Evolutionary conservation across 2,797 vertebrate genomes (phyloP).

Genomic region (Eulemur rubriventer): DNA sequence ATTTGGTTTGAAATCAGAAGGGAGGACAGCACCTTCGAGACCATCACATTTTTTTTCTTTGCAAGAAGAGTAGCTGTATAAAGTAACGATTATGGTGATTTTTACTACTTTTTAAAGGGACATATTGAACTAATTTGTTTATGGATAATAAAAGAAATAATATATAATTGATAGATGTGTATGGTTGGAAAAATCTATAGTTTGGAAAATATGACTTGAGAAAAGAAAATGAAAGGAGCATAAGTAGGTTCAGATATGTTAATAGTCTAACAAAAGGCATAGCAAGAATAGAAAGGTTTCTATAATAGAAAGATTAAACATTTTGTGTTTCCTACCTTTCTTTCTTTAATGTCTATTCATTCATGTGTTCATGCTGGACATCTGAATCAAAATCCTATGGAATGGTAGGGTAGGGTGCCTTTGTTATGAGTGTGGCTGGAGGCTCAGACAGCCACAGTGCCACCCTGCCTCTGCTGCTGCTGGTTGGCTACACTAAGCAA

Average conservation of each 20-base stretch:
- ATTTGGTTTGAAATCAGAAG: neutral
- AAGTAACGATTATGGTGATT: neutral
- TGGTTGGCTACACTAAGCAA: neutral
- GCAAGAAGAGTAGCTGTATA: neutral
- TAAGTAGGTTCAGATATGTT: neutral
- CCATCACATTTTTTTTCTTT: neutral
- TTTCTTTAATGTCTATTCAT: neutral
- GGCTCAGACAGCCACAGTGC: neutral
- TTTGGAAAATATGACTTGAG: neutral
- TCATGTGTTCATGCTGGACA: neutral
- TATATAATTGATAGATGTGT: neutral
- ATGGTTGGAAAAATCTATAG: neutral
- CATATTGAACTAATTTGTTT: neutral
- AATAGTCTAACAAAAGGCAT: neutral
- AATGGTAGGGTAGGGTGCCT: neutral
- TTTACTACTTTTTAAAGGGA: neutral
- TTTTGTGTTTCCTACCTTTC: neutral
- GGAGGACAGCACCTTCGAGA: neutral
- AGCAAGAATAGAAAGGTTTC: neutral
- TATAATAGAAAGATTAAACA: neutral
- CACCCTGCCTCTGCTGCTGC: neutral
- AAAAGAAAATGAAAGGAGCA: neutral
- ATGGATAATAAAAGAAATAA: neutral
- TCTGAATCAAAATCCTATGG: neutral
- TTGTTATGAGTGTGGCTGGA: neutral